These are phyloP conservation scores for Myotis vivesi DNA, from an alignment of 2,797 vertebrate species.

Conservation along the genomic window DNA sequence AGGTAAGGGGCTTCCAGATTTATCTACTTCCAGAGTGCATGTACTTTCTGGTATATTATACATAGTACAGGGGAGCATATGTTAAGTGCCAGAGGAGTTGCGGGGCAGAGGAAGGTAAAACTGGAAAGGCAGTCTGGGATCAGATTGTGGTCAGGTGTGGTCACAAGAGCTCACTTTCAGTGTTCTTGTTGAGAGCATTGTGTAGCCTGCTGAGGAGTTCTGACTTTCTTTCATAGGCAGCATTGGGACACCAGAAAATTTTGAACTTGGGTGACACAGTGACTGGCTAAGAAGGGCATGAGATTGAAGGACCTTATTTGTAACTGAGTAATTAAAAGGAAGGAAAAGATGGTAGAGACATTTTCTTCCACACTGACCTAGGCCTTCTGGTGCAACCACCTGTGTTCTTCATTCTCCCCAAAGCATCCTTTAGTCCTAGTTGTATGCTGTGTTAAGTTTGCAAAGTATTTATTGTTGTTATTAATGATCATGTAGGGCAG, in stretches of 20 bases:
- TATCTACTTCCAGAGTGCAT: conserved; percentile 14
- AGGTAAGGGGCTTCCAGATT: not conserved
- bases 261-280: not conserved
- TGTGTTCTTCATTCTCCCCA: not conserved
- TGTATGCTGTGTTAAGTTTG: conserved; percentile 17
- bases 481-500: not conserved
- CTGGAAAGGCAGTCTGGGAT: not conserved
- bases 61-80: not conserved
- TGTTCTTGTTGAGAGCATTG: not conserved
- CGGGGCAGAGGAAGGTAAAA: not conserved
- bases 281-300: not conserved
- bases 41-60: not conserved
- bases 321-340: not conserved
- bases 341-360: not conserved
- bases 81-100: not conserved
- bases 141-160: not conserved
- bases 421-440: not conserved
- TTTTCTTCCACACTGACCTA: not conserved
- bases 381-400: not conserved
- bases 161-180: not conserved
- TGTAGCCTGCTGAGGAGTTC: not conserved
- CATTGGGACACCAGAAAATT: not conserved
- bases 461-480: not conserved
- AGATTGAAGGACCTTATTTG: conserved; percentile 12
- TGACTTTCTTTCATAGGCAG: not conserved